Conservation (phyloP, 2,888 invertebrate genomes). For the Mythimna albipuncta region DNA sequence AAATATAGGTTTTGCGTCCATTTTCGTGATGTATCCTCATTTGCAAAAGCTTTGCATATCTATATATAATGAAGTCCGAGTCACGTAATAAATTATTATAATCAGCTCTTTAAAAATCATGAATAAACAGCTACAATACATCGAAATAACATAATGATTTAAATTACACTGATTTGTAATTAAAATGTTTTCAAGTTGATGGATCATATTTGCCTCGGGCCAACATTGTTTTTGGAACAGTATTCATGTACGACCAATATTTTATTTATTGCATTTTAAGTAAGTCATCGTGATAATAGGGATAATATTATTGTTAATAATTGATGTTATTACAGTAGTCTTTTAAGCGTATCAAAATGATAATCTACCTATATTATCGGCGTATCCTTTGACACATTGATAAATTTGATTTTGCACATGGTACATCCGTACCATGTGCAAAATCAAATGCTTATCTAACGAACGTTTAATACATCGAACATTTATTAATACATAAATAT, state of each 20-base stretch:
- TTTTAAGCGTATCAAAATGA: not conserved
- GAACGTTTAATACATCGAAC: too few relatives aligned
- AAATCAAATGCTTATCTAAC: too few relatives aligned
- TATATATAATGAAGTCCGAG: not conserved
- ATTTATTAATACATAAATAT: too few relatives aligned
- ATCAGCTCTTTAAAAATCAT: slow-evolving; percentile 27
- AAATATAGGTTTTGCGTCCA: too few relatives aligned
- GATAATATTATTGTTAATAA: not conserved
- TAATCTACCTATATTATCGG: too few relatives aligned
- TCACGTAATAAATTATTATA: slow-evolving; percentile 10
- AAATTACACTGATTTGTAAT: slow-evolving; percentile 45
- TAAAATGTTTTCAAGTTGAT: slow-evolving; percentile 26
- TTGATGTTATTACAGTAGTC: not conserved
- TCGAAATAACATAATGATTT: slow-evolving; percentile 33
- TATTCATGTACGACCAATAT: slow-evolving; percentile 16
- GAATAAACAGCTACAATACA: slow-evolving; percentile 30
- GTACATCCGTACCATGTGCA: too few relatives aligned
- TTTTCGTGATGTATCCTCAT: not conserved
- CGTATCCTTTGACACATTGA: too few relatives aligned
- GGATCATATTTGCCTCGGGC: slow-evolving; percentile 31
- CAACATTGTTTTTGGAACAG: slow-evolving; percentile 15
- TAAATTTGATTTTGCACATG: too few relatives aligned
- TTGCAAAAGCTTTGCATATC: not conserved
- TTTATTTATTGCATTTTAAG: slow-evolving; percentile 17
- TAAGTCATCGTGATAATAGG: not conserved